Evolutionary conservation across 2,113 vertebrate species (phyloP), one percentile per base, ranked within the genome.

Genomic region (Vanacampus margaritifer): DNA sequence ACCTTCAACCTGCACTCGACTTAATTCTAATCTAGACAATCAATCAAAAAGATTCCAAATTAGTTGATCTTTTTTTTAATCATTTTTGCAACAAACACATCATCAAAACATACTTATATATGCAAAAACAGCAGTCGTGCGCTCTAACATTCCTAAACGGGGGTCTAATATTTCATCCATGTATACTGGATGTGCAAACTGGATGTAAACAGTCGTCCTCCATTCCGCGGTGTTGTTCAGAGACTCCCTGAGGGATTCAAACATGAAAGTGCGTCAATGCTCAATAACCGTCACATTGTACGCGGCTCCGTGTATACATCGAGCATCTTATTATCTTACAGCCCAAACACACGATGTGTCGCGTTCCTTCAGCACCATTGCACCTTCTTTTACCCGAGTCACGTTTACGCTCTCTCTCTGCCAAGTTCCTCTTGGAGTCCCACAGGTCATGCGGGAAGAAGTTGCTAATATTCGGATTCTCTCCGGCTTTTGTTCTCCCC

Each of bases 161-260:
- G 39, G 67, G 23, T 28, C 26, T 70, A 57, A 59, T 65, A 58
- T 79, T 75, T 75, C 50, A 71, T 78, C 17, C 28, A 63, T 54
- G 26, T 71, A 48, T 6, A 53, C 0, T 16, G n/a, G 53, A 41
- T 75, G 41, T 64, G 67, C 56, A 62, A n/a, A 62, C 23, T 64
- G 64, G 37, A 45, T 66, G 48, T 73, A 60, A 74, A 43, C 17
- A 21, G 21, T 21, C 41, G 16, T 76, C 17, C 37, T 79, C 59
- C 51, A 19, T 65, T 7, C 43, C 54, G 39, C 9, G 46, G 19
- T 7, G 23, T 32, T 21, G 70, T 32, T 0, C 14, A 1, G 48
- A 24, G n/a, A 17, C 37, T 80, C 39, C 35, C 79, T 82, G 73
- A 16, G 32, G 39, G 39, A 13, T 32, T 63, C 13, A 74, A 68